Evolutionary conservation across 2,113 vertebrate genomes (phyloP), one percentile per base, ranked within the genome.

Genomic region (Arothron firmamentum): DNA sequence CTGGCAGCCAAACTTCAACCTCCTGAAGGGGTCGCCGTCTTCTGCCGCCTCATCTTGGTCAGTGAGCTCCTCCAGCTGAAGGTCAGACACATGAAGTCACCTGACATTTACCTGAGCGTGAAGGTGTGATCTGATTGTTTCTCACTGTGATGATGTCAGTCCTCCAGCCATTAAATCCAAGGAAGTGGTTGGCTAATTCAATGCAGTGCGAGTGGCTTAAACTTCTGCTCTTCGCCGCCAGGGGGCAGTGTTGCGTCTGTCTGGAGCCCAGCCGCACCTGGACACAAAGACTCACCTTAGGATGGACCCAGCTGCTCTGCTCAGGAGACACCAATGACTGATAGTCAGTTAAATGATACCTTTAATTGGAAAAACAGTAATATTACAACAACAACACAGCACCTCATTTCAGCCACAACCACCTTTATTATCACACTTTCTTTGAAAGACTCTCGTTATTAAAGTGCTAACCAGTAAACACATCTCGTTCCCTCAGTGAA

Each of bases 191-290:
- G 77, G 85, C 87, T 72, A 88, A 70, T 1, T 78, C 77, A 53
- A 80, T 16, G 28, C 87, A 88, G 73, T 55, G 71, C 54, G 71
- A 12, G 21, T 84, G 75, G 66, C 84, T 85, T 5, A 92, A 80
- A 12, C 65, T 72, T 50, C 53, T 64, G 41, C 42, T 18, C 50
- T 23, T 54, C 53, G 51, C 50, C 8, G 28, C 70, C 56, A 65
- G 59, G 74, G 74, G 34, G 11, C 34, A 86, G 45, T 69, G 43
- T 65, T 82, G 77, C 0, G 64, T 78, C 25, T 75, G 72, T 55
- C 72, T 85, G 56, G 87, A 85, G 57, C 89, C 84, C 15, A 91
- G 61, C 42, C 67, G 75, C 49, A 92, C 90, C 90, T 92, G 62
- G 19, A 52, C 23, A 67, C 50, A 56, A 19, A 43, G 7, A 56